Evolutionary conservation across 2,888 invertebrate genomes (phyloP).

Genomic region (Malacosoma neustria): DNA sequence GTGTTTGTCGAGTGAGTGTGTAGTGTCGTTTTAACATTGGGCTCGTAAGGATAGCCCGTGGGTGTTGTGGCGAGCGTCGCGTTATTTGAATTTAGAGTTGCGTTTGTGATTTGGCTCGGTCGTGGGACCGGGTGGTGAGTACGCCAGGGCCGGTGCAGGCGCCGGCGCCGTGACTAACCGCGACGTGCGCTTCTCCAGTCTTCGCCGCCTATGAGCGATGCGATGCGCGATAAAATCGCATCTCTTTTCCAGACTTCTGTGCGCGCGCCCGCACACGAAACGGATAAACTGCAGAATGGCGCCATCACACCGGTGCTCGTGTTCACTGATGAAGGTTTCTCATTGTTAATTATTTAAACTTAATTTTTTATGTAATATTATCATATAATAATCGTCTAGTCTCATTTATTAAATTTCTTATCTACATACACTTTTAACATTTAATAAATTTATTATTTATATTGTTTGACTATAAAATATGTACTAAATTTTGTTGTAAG

Average conservation of each 20-base stretch:
- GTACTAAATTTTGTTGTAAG: too few species aligned
- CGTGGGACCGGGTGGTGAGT: slow-evolving; percentile 9
- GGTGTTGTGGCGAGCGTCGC: slow-evolving; percentile 23
- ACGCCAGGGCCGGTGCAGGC: slow-evolving; percentile 31
- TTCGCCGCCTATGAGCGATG: slow-evolving; percentile 42
- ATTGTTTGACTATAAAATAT: too few species aligned
- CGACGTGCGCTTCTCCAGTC: slow-evolving; percentile 22
- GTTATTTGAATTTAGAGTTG: slow-evolving; percentile 25
- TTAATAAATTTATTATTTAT: too few species aligned
- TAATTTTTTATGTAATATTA: background rate
- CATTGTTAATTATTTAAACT: slow-evolving; percentile 3
- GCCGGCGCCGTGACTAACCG: slow-evolving; percentile 31
- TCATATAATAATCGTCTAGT: too few species aligned
- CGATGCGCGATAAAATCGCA: slow-evolving; percentile 65
- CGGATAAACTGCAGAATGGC: slow-evolving; percentile 53
- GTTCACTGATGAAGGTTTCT: slow-evolving; percentile 51
- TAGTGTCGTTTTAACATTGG: slow-evolving; percentile 23
- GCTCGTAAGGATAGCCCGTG: slow-evolving; percentile 19
- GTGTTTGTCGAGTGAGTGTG: slow-evolving; percentile 9
- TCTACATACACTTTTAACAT: too few species aligned
- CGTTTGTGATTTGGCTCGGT: slow-evolving; percentile 19
- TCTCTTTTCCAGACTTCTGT: slow-evolving; percentile 50
- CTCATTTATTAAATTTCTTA: too few species aligned
- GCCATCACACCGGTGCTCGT: slow-evolving; percentile 45
- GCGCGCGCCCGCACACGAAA: slow-evolving; percentile 36